These are phyloP conservation scores for Batillaria attramentaria DNA, from an alignment of 1,140 invertebrate species.

Conservation along the genomic window DNA sequence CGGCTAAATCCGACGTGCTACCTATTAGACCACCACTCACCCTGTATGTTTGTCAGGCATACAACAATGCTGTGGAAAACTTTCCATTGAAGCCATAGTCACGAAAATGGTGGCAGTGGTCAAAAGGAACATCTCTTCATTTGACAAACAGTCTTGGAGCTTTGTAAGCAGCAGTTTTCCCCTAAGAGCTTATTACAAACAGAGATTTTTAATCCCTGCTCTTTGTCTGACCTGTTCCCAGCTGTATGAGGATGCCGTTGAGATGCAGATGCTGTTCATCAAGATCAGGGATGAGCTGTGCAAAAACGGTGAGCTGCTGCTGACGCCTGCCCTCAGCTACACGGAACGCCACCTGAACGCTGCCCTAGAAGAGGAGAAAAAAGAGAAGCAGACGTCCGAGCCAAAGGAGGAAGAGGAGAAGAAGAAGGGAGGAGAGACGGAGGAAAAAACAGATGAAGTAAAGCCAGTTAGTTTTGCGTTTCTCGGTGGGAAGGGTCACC, in stretches of 20 bases:
- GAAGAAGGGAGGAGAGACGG: constrained; percentile 50
- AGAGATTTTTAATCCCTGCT: constrained; percentile 12
- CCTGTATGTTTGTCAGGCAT: no score
- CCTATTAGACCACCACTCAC: no score
- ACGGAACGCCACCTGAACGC: constrained; percentile 73
- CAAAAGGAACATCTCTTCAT: no score
- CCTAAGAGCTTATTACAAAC: no score
- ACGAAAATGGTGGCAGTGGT: no score
- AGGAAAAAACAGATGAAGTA: constrained; percentile 50
- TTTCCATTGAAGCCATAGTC: no score
- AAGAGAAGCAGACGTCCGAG: constrained; percentile 84
- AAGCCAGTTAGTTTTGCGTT: constrained; percentile 63
- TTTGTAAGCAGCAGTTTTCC: no score
- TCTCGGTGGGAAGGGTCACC: no score
- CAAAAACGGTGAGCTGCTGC: constrained; percentile 82
- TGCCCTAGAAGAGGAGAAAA: constrained; percentile 83
- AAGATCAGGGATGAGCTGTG: constrained; percentile 76
- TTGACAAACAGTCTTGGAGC: no score
- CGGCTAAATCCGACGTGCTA: no score
- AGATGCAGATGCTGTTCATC: constrained; percentile 94
- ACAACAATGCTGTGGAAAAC: no score
- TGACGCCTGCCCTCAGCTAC: constrained; percentile 89
- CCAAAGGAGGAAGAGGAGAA: constrained; percentile 82
- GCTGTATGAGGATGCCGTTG: constrained; percentile 94
- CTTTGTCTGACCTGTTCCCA: constrained; percentile 75